These are phyloP conservation scores for Anthonomus grandis DNA, from an alignment of 1,140 invertebrate genomes.

Conservation along the genomic window DNA sequence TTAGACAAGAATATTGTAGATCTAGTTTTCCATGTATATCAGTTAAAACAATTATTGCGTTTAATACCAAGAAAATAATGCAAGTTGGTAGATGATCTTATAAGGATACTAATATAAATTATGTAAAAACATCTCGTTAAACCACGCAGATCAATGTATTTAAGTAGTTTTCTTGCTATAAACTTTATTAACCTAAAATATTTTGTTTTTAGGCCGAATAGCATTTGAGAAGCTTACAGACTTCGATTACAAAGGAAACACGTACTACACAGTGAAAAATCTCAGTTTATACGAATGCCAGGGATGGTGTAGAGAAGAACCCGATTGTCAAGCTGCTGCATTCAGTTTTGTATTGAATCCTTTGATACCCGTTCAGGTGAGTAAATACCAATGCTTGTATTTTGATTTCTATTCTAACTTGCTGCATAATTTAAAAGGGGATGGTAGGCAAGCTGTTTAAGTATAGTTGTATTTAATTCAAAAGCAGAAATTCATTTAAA, in stretches of 20 bases:
- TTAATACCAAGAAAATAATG: no score
- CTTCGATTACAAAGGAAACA: conserved; percentile 83
- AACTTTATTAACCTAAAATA: conserved; percentile 8
- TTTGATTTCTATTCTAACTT: background rate
- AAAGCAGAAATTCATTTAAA: no score
- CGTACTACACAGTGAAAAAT: conserved; percentile 90
- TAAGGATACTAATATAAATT: background rate
- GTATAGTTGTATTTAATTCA: no score
- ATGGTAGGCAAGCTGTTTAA: no score
- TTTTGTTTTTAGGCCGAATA: conserved; percentile 62
- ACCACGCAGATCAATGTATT: background rate
- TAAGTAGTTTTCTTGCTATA: background rate
- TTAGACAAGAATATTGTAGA: no score
- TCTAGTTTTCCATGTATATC: no score
- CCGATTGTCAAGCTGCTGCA: conserved; percentile 84
- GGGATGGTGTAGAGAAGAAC: conserved; percentile 89
- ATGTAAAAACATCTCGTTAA: background rate
- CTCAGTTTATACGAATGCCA: conserved; percentile 91
- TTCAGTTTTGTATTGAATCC: conserved; percentile 92
- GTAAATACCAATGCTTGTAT: no score
- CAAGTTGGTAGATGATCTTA: background rate
- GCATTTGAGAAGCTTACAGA: conserved; percentile 93
- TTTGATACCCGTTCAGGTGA: conserved; percentile 79
- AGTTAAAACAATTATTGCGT: background rate
- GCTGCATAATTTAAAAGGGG: no score